These are phyloP conservation scores for Sycophaga agraensis DNA, from an alignment of 1,140 invertebrate genomes.

Conservation along the genomic window DNA sequence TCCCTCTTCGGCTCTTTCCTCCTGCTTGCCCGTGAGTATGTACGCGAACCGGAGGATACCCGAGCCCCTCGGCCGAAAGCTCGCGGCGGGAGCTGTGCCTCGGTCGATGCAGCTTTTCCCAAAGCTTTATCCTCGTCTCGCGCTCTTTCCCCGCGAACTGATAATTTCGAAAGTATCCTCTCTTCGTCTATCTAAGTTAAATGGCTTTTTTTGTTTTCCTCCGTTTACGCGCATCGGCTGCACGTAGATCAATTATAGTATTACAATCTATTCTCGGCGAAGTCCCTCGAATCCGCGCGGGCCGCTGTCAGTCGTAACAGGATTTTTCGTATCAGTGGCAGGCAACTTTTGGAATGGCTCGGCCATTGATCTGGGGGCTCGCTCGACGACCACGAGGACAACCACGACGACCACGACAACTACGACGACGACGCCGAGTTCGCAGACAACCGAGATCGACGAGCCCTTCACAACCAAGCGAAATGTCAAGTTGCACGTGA, in stretches of 20 bases:
- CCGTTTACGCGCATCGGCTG: too few relatives aligned
- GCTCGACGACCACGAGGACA: neutral
- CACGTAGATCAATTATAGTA: neutral
- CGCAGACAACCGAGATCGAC: neutral
- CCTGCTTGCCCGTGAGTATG: constrained; percentile 11
- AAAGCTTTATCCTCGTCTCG: too few relatives aligned
- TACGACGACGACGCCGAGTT: neutral
- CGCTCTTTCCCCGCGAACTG: too few relatives aligned
- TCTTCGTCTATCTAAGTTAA: too few relatives aligned
- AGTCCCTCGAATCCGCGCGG: neutral
- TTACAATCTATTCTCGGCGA: neutral
- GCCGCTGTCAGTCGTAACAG: neutral
- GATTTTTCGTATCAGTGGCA: constrained; percentile 3
- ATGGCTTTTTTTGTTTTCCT: too few relatives aligned
- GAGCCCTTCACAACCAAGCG: constrained; percentile 28
- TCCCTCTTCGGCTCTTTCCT: constrained; percentile 3
- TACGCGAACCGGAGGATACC: too few relatives aligned
- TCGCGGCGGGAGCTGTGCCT: too few relatives aligned
- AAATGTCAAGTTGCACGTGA: constrained; percentile 13
- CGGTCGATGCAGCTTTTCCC: too few relatives aligned
- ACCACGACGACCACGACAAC: neutral
- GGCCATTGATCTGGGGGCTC: neutral
- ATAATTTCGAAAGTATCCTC: too few relatives aligned
- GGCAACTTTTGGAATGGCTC: neutral
- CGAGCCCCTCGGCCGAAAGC: too few relatives aligned